These are phyloP conservation scores for Dolichallabes microphthalmus DNA, from an alignment of 2,113 vertebrate species.

Conservation along the genomic window DNA sequence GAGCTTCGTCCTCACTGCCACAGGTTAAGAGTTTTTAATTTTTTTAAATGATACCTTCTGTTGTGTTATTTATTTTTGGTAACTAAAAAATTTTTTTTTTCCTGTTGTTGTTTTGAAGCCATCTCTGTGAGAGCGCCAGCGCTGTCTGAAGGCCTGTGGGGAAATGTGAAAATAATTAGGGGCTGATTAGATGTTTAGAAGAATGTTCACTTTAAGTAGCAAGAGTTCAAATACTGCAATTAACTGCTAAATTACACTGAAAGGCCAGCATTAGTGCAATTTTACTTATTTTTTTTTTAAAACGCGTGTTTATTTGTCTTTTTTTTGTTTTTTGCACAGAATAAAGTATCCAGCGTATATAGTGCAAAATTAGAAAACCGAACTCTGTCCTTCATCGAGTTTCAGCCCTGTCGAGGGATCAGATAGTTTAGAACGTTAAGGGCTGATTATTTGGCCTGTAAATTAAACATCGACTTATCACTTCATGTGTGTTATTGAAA, in stretches of 20 bases:
- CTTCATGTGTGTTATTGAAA: constrained; percentile 18
- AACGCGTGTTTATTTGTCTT: background rate
- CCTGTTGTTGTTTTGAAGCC: background rate
- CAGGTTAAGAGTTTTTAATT: background rate
- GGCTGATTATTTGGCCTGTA: constrained; percentile 42
- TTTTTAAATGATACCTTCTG: too few species aligned
- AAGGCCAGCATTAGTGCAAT: background rate
- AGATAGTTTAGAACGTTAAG: constrained; percentile 36
- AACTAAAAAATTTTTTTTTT: background rate
- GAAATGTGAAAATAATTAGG: constrained; percentile 6
- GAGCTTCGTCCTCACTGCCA: constrained; percentile 6
- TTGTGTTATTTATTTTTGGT: background rate
- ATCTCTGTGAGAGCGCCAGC: background rate
- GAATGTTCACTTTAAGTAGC: background rate
- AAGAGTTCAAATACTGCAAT: constrained; percentile 23
- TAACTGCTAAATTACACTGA: constrained; percentile 15
- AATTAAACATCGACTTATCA: constrained; percentile 42
- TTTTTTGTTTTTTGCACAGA: background rate
- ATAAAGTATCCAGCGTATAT: background rate
- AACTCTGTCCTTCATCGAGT: background rate
- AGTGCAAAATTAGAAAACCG: background rate
- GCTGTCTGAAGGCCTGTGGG: background rate
- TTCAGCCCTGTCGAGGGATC: constrained; percentile 7
- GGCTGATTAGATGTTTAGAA: constrained; percentile 31
- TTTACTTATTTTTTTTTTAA: background rate